Percentiles rank a stretch among this genome's conserved stretches.
Evolutionary conservation across 2,797 vertebrate genomes (phyloP).

Genomic region (Anguilla megastoma): DNA sequence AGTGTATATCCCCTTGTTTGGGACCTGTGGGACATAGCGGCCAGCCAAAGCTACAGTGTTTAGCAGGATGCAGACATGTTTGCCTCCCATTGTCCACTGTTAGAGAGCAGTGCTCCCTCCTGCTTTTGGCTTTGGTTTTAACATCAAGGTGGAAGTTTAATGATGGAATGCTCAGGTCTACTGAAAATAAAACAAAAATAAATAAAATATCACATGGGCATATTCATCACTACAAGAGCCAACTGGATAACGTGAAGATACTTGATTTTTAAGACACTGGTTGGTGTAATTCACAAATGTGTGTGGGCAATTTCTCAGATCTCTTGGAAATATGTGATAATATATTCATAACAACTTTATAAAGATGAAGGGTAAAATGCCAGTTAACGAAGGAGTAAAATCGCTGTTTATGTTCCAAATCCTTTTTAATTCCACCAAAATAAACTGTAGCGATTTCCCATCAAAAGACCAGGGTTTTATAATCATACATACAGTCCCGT

Average conservation of each 20-base stretch:
- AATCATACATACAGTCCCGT: not conserved
- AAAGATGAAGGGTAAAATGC: not conserved
- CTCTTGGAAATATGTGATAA: not conserved
- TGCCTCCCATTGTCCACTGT: slow-evolving; percentile 30
- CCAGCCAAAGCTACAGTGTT: slow-evolving; percentile 7
- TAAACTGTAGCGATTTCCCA: not conserved
- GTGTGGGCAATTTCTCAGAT: not conserved
- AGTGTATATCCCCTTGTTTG: not conserved
- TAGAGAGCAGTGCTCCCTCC: not conserved
- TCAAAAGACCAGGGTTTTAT: not conserved
- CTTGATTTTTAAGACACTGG: not conserved
- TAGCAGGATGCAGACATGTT: slow-evolving; percentile 5
- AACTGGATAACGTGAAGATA: not conserved
- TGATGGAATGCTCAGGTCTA: not conserved
- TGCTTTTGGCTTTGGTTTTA: slow-evolving; percentile 19
- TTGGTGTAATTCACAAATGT: not conserved
- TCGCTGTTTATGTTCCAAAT: too few relatives aligned
- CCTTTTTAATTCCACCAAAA: not conserved
- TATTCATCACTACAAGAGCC: not conserved
- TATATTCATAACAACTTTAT: not conserved
- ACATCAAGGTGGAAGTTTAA: slow-evolving; percentile 18
- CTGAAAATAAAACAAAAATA: not conserved
- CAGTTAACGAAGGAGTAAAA: not conserved
- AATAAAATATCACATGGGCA: not conserved
- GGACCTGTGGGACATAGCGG: not conserved